Evolutionary conservation across 2,888 invertebrate species (phyloP), one percentile per base, ranked within the genome.

Genomic region (Tenthredo scrophulariae): DNA sequence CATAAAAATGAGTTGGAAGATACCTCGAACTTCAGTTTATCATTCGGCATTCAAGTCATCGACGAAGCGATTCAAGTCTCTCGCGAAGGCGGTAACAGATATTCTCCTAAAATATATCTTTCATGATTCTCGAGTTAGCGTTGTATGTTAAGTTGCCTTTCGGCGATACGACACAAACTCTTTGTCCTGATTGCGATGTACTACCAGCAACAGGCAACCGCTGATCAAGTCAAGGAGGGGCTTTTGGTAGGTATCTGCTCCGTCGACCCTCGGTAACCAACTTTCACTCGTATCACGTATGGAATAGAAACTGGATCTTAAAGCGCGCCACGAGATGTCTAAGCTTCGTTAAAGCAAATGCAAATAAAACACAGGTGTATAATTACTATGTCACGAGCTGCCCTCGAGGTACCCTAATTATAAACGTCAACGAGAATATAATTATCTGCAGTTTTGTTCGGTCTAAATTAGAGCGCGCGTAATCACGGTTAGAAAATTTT

Each of bases 331-430:
- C 54, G 18, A 77, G 77, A n/a, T 77, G 77, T 77, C 77, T 54
- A 9, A 29, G 37, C 26, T 15, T 33, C 29, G 29, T 29, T 50
- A 13, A 29, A 77, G 54, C 9, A n/a, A 54, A n/a, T 43, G 26
- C 43, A 13, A 74, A 22, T 74, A 9, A 74, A 74, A 74, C 10
- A 46, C 74, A 43, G 74, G 54, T 77, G 29, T 18, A 77, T 77
- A 77, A 77, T 77, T 77, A 77, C 50, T 54, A 77, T 77, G 77
- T 77, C 77, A 77, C 77, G 77, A 77, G 77, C 54, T 22, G 77
- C 33, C 54, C 77, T 33, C 54, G 77, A 77, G 77, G 33, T 50
- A 54, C 50, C 50, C 54, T 50, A 77, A 77, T 77, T 77, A 33
- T 15, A 54, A 15, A 54, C 54, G 77, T 29, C 77, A 77, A 50